phyloP scores from a whole-genome alignment of 2,888 invertebrate species.

The Mythimna loreyi region DNA sequence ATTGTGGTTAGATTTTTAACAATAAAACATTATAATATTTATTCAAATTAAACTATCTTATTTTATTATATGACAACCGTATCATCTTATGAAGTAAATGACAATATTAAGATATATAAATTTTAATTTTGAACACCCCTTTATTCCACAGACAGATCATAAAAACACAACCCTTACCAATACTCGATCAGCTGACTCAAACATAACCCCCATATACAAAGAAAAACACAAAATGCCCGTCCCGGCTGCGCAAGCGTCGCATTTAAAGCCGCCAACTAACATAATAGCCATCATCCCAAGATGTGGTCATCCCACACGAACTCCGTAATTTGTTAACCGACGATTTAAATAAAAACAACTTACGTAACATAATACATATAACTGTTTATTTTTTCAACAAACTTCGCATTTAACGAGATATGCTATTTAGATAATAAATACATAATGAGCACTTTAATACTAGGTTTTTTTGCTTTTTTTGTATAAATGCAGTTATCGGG shows the following conservation, averaged over 20 bases:
- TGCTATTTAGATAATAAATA: constrained; percentile 65
- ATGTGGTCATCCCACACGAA: constrained; percentile 70
- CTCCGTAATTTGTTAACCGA: constrained; percentile 77
- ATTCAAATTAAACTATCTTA: neutral
- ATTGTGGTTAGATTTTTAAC: constrained; percentile 3
- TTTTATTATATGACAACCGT: neutral
- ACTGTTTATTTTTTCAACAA: constrained; percentile 63
- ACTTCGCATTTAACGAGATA: constrained; percentile 52
- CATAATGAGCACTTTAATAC: constrained; percentile 55
- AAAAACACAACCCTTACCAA: neutral
- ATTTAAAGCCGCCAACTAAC: constrained; percentile 59
- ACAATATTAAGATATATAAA: neutral
- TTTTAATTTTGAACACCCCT: neutral
- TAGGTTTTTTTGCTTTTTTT: constrained; percentile 35
- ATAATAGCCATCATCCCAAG: constrained; percentile 69
- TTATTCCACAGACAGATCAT: neutral
- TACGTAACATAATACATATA: constrained; percentile 64
- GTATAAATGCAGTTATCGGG: constrained; percentile 48
- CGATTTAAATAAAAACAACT: constrained; percentile 78
- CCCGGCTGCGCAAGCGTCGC: constrained; percentile 22
- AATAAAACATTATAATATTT: neutral
- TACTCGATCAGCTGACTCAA: constrained; percentile 26
- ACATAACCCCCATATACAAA: neutral
- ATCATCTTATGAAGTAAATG: neutral
- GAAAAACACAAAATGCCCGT: constrained; percentile 13